Conservation (phyloP, 2,888 invertebrate genomes). For the Trachelus troglodyta region DNA sequence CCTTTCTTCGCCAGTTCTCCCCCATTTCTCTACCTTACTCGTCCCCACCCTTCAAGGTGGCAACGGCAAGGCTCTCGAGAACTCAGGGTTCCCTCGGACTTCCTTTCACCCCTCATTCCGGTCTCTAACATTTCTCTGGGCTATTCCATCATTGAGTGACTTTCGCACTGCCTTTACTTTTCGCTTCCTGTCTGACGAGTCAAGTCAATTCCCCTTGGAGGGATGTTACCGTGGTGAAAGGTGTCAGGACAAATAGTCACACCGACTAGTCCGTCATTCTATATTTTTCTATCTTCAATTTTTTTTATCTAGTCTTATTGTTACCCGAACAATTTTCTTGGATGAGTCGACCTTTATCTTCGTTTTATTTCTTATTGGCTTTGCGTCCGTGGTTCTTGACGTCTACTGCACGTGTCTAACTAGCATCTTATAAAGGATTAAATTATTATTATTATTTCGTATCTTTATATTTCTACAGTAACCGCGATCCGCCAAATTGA, state of each 20-base stretch:
- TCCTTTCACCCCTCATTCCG: background rate
- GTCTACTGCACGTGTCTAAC: background rate
- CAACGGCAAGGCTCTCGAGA: background rate
- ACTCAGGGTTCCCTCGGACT: background rate
- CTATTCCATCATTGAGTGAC: background rate
- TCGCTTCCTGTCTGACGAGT: background rate
- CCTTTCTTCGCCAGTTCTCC: slow-evolving; percentile 8
- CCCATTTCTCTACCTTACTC: slow-evolving; percentile 32
- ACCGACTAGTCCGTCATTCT: background rate
- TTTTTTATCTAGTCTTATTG: too few relatives aligned
- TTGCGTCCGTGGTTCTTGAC: background rate
- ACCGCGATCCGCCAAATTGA: background rate
- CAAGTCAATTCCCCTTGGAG: background rate
- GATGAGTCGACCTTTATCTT: too few relatives aligned
- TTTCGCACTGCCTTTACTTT: background rate
- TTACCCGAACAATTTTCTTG: too few relatives aligned
- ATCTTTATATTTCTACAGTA: background rate
- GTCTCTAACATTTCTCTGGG: slow-evolving; percentile 2
- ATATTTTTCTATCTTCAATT: background rate
- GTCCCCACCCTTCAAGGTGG: slow-evolving; percentile 4
- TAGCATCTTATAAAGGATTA: background rate
- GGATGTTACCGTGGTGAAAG: slow-evolving; percentile 4
- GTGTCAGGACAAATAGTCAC: slow-evolving; percentile 20
- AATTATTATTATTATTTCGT: background rate
- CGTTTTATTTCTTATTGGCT: background rate